Conservation (phyloP, 2,888 invertebrate species). For the Agrochola circellaris region DNA sequence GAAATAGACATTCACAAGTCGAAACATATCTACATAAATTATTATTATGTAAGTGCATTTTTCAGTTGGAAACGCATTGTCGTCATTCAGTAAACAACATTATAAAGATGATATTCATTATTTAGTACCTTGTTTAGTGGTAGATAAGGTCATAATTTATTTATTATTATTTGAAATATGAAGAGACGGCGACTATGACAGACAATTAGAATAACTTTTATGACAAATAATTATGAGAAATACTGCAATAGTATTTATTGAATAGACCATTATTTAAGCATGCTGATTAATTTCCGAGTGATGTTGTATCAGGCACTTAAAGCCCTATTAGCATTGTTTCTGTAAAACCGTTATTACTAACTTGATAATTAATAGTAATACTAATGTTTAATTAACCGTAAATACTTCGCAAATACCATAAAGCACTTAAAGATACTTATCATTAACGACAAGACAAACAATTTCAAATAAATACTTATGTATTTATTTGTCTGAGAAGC, state of each 20-base stretch:
- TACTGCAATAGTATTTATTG: background rate
- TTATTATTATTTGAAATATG: constrained; percentile 1
- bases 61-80: background rate
- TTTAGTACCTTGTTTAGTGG: background rate
- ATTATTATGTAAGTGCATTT: too few species aligned
- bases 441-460: too few species aligned
- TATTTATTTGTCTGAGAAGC: constrained; percentile 7
- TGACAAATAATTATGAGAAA: background rate
- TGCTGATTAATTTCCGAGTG: background rate
- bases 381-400: constrained; percentile 36
- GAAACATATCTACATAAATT: background rate
- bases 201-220: background rate
- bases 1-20: background rate
- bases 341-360: constrained; percentile 22
- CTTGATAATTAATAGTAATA: constrained; percentile 35
- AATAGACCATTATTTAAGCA: background rate
- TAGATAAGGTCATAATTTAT: background rate
- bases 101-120: background rate
- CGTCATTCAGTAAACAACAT: background rate
- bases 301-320: constrained; percentile 23
- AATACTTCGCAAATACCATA: constrained; percentile 37
- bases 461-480: constrained; percentile 27
- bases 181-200: background rate
- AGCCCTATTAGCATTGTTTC: constrained; percentile 29
- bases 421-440: constrained; percentile 34